phyloP scores from a whole-genome alignment of 1,140 invertebrate species.

The Lithobius niger region DNA sequence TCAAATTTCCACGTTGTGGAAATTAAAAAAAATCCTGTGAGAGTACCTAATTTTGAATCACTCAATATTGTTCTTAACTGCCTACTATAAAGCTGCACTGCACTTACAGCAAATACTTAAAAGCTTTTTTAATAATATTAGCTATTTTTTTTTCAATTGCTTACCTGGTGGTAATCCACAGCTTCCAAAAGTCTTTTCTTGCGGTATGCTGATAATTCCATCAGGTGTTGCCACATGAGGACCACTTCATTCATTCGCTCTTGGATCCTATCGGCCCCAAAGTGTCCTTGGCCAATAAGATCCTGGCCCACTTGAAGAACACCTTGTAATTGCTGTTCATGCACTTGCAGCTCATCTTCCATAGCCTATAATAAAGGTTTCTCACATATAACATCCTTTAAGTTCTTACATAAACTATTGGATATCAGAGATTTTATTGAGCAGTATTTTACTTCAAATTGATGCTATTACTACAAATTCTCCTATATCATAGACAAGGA shows the following conservation, averaged over 20 bases:
- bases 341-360: conserved; percentile 86
- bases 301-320: conserved; percentile 85
- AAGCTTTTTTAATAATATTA: no score
- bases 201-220: conserved; percentile 78
- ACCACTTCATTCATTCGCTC: conserved; percentile 82
- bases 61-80: no score
- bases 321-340: conserved; percentile 80
- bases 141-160: not conserved
- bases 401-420: no score
- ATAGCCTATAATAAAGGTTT: conserved; percentile 52
- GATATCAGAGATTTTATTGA: no score
- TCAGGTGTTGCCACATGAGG: conserved; percentile 85
- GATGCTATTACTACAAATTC: no score
- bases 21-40: not conserved
- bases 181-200: conserved; percentile 88
- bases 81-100: no score
- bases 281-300: conserved; percentile 80
- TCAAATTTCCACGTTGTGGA: not conserved
- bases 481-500: no score
- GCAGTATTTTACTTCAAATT: no score
- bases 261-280: conserved; percentile 86
- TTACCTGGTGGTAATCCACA: conserved; percentile 88
- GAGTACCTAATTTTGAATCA: no score
- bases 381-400: no score
- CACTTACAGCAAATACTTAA: no score